phyloP scores from a whole-genome alignment of 1,140 invertebrate genomes.

The Nephotettix cincticeps region DNA sequence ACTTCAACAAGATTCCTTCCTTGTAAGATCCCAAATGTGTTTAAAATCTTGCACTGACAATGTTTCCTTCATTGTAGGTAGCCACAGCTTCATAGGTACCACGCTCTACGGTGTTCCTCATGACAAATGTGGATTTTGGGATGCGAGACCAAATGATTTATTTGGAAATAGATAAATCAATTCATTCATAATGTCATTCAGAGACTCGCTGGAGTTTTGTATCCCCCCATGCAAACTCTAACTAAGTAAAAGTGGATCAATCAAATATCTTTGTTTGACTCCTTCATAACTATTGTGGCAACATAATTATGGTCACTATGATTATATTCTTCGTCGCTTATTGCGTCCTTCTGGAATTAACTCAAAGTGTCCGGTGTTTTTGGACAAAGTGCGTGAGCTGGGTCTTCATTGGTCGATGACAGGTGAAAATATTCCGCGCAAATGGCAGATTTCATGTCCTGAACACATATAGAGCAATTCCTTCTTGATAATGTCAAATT shows the following conservation, averaged over 20 bases:
- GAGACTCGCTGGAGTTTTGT: slow-evolving; percentile 37
- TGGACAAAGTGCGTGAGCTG: slow-evolving; percentile 37
- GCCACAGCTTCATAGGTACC: slow-evolving; percentile 22
- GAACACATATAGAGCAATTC: too few relatives aligned
- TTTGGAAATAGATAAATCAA: too few relatives aligned
- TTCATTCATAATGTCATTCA: too few relatives aligned
- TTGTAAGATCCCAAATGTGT: not conserved
- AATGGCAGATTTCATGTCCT: slow-evolving; percentile 30
- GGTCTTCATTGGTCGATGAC: slow-evolving; percentile 17
- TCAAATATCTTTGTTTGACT: slow-evolving; percentile 32
- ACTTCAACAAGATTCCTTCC: not conserved
- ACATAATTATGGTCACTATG: not conserved
- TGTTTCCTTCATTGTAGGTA: slow-evolving; percentile 10
- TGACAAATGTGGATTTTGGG: slow-evolving; percentile 37
- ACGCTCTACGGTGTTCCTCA: slow-evolving; percentile 33
- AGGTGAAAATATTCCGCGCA: slow-evolving; percentile 31
- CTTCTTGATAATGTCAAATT: too few relatives aligned
- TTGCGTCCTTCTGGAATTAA: slow-evolving; percentile 33
- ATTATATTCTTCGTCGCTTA: not conserved
- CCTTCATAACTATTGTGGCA: slow-evolving; percentile 19
- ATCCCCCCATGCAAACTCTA: slow-evolving; percentile 31
- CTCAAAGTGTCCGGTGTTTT: slow-evolving; percentile 41
- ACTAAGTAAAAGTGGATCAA: slow-evolving; percentile 6
- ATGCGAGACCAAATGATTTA: slow-evolving; percentile 37
- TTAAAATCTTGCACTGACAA: not conserved